Evolutionary conservation across 2,113 vertebrate genomes (phyloP), one percentile per base, ranked within the genome.

Genomic region (Lampris incognitus): DNA sequence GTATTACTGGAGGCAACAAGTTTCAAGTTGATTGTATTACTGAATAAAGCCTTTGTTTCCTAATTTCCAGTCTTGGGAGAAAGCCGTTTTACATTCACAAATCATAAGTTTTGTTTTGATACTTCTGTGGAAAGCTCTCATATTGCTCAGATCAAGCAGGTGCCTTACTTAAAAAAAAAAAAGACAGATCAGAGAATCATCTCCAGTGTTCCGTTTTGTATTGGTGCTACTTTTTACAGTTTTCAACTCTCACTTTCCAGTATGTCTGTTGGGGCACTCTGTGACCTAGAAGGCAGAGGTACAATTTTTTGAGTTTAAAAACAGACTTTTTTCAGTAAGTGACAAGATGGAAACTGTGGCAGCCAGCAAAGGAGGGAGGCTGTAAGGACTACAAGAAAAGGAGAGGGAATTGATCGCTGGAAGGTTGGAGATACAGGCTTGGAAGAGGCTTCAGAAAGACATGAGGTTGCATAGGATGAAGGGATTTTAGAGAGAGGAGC

Each of bases 11-110:
- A 67, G 37, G 38, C 46, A 60, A 0, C 6, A 72, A 61, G 72
- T 59, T 79, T 69, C 54, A 40, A 37, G 56, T 64, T 75, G 54
- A 74, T 69, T 50, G 77, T 59, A 11, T 8, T 40, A 46, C 44
- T 2, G 44, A 46, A 46, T 7, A 46, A 6, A 73, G 9, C 9
- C 13, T 2, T 41, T 6, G 40, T 39, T 72, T 2, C 68, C 8
- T 39, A 10, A 58, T 44, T 75, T 42, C 41, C 40, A 76, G 2
- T 7, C 7, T 46, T 11, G 58, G 2, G 2, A 13, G 9, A 56
- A 52, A 66, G 50, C 24, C 9, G 9, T 8, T 46, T 24, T 3
- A 76, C 40, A 38, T 9, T 9, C 36, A 72, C 70, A 56, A 56
- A 54, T 2, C 44, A 24, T n/a, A 7, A 39, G 67, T 36, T 44